phyloP scores from a whole-genome alignment of 2,113 vertebrate genomes.

The Sialia sialis region DNA sequence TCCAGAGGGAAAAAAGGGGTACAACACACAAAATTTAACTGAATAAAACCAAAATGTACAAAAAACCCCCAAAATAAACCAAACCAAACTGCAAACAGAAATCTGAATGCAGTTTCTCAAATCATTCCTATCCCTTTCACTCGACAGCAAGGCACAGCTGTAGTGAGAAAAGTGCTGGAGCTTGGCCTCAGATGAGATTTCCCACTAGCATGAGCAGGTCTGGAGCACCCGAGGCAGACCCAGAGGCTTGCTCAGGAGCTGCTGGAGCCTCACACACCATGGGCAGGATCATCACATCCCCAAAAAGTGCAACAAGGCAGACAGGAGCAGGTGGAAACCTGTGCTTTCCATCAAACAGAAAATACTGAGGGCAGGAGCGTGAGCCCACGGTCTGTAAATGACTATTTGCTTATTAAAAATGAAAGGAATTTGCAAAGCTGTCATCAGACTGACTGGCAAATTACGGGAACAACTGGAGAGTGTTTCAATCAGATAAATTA shows the following conservation, averaged over 20 bases:
- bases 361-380: not conserved
- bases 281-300: not conserved
- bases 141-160: not conserved
- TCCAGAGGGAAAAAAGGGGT: fast-evolving
- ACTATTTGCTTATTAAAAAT: not conserved
- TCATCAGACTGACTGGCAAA: not conserved
- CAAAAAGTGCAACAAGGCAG: not conserved
- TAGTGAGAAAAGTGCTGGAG: not conserved
- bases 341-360: not conserved
- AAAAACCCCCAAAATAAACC: fast-evolving
- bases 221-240: not conserved
- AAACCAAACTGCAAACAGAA: not conserved
- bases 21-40: not conserved
- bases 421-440: not conserved
- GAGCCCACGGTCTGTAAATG: not conserved
- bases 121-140: not conserved
- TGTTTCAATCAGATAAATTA: not conserved
- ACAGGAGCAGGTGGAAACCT: not conserved
- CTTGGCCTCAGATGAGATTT: not conserved
- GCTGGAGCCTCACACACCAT: not conserved
- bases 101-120: not conserved
- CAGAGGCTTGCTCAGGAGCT: not conserved
- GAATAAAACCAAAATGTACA: not conserved
- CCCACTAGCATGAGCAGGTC: not conserved
- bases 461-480: not conserved